These are phyloP conservation scores for Molossus alvarezi DNA, from an alignment of 2,797 vertebrate genomes.

Conservation along the genomic window DNA sequence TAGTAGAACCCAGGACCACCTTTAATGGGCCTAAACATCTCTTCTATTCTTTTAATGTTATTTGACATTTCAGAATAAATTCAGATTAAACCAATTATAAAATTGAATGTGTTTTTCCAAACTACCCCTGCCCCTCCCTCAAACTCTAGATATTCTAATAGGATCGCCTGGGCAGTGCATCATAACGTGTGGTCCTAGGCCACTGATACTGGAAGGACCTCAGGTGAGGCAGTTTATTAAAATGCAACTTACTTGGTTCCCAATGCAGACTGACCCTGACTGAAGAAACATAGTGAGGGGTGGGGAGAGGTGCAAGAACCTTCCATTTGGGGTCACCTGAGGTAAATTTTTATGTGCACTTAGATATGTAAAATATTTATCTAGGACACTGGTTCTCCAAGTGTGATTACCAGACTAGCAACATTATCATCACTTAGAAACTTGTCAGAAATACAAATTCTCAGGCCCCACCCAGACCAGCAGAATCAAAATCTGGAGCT, in stretches of 20 bases:
- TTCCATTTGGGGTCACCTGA: not conserved
- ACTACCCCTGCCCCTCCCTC: not conserved
- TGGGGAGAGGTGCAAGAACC: not conserved
- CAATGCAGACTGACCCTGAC: not conserved
- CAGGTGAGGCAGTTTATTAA: not conserved
- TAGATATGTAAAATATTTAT: not conserved
- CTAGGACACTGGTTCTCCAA: not conserved
- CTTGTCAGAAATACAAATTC: not conserved
- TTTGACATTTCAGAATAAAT: slow-evolving; percentile 34
- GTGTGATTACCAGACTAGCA: not conserved
- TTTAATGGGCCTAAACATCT: not conserved
- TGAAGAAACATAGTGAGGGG: not conserved
- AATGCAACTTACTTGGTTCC: slow-evolving; percentile 25
- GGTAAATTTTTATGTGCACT: not conserved
- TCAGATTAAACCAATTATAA: slow-evolving; percentile 44
- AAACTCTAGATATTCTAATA: not conserved
- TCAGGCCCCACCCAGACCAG: too few relatives aligned
- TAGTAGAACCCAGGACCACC: not conserved
- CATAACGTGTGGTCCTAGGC: not conserved
- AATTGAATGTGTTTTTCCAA: not conserved
- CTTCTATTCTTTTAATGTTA: not conserved
- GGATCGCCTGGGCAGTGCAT: not conserved
- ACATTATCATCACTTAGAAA: not conserved
- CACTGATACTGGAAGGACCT: not conserved
- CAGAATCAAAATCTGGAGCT: not conserved